Conservation (phyloP, 2,888 invertebrate genomes). For the Harpagoxenus sublaevis region DNA sequence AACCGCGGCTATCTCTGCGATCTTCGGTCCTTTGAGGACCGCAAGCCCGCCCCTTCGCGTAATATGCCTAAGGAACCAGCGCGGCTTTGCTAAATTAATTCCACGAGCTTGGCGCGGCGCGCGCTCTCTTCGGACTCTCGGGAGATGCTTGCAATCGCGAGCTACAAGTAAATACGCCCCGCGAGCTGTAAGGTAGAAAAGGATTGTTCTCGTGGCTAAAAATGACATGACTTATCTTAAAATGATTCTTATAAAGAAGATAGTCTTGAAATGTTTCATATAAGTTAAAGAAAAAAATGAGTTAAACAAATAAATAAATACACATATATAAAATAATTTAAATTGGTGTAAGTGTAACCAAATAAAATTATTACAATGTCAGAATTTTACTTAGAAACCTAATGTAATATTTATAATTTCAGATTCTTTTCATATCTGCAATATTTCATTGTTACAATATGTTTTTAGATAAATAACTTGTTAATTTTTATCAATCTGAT, state of each 20-base stretch:
- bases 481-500: neutral
- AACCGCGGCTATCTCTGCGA: conserved; percentile 62
- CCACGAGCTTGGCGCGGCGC: conserved; percentile 57
- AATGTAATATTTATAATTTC: neutral
- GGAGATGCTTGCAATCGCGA: conserved; percentile 30
- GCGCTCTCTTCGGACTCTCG: conserved; percentile 34
- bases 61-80: conserved; percentile 63
- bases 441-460: neutral
- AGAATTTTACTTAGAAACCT: neutral
- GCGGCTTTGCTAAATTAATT: conserved; percentile 71
- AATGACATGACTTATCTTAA: neutral
- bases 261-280: neutral
- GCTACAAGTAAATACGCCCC: conserved; percentile 10
- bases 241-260: neutral
- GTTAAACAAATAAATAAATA: neutral
- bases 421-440: neutral
- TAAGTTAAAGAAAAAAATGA: neutral
- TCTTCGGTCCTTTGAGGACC: conserved; percentile 56
- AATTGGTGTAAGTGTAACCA: neutral
- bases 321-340: neutral
- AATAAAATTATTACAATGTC: neutral
- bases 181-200: neutral
- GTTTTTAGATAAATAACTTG: neutral
- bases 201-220: conserved; percentile 6
- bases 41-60: conserved; percentile 29